These are phyloP conservation scores for Cervus canadensis DNA, from an alignment of 2,113 vertebrate species.

Conservation along the genomic window DNA sequence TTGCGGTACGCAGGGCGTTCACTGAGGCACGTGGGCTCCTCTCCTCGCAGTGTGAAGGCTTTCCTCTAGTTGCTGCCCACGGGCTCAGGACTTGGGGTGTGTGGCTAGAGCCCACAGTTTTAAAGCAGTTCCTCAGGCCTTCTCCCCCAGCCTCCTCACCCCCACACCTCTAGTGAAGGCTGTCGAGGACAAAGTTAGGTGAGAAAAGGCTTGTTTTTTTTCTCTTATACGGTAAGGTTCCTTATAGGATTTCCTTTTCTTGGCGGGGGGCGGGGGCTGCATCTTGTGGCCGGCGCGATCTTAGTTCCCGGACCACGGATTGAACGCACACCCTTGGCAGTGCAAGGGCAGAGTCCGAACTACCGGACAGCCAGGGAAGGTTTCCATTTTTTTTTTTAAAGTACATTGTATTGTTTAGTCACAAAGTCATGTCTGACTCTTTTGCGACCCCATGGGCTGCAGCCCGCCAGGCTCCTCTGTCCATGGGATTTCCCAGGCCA, in stretches of 20 bases:
- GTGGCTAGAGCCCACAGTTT: neutral
- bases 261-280: neutral
- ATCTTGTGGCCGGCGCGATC: neutral
- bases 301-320: neutral
- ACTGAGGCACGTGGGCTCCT: neutral
- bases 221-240: neutral
- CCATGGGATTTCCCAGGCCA: neutral
- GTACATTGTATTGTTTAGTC: neutral
- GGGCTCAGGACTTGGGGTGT: neutral
- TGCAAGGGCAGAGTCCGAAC: neutral
- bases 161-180: neutral
- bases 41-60: neutral
- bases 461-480: neutral
- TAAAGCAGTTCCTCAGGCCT: neutral
- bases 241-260: neutral
- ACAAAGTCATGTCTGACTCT: neutral
- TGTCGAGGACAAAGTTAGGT: neutral
- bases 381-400: neutral
- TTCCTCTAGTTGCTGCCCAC: neutral
- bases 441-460: neutral
- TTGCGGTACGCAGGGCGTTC: rapidly evolving
- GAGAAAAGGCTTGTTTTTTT: neutral
- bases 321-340: neutral
- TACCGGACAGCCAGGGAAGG: neutral
- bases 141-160: neutral